Conservation (phyloP, 1,140 invertebrate genomes). For the Dendrolimus punctatus region DNA sequence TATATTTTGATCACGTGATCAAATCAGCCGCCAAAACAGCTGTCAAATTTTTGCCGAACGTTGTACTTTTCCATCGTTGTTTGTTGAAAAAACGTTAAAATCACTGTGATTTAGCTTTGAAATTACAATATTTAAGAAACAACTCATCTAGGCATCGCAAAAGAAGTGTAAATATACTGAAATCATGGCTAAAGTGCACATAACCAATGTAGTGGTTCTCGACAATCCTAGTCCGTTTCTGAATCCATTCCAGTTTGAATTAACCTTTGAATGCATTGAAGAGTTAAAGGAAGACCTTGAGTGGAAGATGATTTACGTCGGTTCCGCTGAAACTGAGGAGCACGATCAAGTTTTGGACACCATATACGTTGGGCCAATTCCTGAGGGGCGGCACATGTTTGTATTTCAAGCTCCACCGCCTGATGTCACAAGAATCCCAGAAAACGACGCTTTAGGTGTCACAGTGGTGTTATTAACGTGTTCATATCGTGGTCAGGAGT, state of each 20-base stretch:
- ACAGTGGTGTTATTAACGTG: slow-evolving; percentile 97
- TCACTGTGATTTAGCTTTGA: slow-evolving; percentile 5
- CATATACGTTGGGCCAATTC: slow-evolving; percentile 95
- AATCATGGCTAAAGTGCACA: slow-evolving; percentile 95
- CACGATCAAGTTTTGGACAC: slow-evolving; percentile 97
- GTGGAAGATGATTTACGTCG: slow-evolving; percentile 99
- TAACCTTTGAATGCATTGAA: slow-evolving; percentile 98
- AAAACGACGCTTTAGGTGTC: slow-evolving; percentile 96
- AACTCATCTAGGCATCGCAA: background rate
- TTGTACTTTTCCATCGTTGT: slow-evolving; percentile 20
- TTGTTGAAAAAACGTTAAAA: slow-evolving; percentile 16
- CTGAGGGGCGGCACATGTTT: slow-evolving; percentile 94
- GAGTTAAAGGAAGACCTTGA: slow-evolving; percentile 96
- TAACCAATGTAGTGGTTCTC: slow-evolving; percentile 96
- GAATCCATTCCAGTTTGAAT: slow-evolving; percentile 98
- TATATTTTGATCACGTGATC: slow-evolving; percentile 64
- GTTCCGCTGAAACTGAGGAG: slow-evolving; percentile 96
- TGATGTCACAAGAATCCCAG: slow-evolving; percentile 93
- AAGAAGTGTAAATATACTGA: background rate
- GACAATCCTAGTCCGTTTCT: slow-evolving; percentile 97
- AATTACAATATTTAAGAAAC: background rate
- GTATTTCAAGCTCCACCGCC: slow-evolving; percentile 97
- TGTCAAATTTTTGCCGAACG: slow-evolving; percentile 43
- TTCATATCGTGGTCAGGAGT: slow-evolving; percentile 93
- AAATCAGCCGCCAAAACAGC: slow-evolving; percentile 62